phyloP scores from a whole-genome alignment of 1,140 invertebrate species.

The Ooceraea biroi region DNA sequence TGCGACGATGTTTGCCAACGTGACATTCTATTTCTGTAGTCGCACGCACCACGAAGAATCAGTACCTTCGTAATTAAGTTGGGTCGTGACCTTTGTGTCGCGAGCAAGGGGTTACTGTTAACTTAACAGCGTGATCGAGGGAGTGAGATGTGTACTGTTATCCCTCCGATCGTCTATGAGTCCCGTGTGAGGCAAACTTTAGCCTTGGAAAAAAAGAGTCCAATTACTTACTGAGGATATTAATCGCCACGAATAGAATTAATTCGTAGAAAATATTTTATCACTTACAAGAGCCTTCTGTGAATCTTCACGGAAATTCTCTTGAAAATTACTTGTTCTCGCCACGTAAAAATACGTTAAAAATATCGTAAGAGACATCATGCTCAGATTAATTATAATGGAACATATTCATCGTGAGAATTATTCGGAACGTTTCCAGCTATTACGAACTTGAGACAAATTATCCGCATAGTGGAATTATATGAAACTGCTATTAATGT shows the following conservation, averaged over 20 bases:
- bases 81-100: background rate
- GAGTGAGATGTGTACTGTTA: background rate
- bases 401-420: background rate
- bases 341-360: background rate
- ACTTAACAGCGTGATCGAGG: conserved; percentile 29
- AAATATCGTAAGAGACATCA: background rate
- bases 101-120: conserved; percentile 7
- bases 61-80: conserved; percentile 33
- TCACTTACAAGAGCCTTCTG: background rate
- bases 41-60: conserved; percentile 27
- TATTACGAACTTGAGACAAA: background rate
- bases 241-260: background rate
- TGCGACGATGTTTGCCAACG: background rate
- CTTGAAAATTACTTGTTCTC: background rate
- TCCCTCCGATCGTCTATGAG: background rate
- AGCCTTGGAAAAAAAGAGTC: background rate
- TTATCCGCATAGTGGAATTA: background rate
- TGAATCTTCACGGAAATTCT: background rate
- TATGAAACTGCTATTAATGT: background rate
- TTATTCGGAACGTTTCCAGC: background rate
- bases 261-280: background rate
- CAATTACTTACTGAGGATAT: background rate
- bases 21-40: conserved; percentile 17
- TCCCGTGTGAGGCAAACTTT: background rate
- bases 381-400: background rate